phyloP scores from a whole-genome alignment of 2,113 vertebrate species.

The Tragelaphus scriptus region DNA sequence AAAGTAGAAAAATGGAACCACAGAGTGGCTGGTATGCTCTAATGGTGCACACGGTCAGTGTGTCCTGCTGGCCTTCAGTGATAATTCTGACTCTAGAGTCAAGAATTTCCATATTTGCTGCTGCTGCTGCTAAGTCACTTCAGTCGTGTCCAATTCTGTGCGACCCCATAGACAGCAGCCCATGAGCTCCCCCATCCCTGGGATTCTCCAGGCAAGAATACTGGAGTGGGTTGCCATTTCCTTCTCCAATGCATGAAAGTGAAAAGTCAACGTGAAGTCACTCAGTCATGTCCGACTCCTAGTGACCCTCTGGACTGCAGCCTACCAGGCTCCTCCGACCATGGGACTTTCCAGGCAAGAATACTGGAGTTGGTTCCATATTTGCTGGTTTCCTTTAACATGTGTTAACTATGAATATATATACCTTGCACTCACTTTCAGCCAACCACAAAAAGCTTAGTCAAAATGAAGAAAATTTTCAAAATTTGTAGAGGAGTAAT shows the following conservation, averaged over 20 bases:
- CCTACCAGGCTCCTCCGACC: too few species aligned
- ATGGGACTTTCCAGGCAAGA: too few species aligned
- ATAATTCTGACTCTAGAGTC: not conserved
- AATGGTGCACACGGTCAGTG: rapidly evolving
- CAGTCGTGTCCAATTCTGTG: too few species aligned
- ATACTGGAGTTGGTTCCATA: not conserved
- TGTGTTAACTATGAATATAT: not conserved
- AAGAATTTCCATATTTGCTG: not conserved
- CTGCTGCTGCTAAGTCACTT: too few species aligned
- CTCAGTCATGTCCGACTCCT: too few species aligned
- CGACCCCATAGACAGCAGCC: too few species aligned
- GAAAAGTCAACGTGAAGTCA: too few species aligned
- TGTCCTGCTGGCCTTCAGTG: not conserved
- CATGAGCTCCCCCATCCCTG: too few species aligned
- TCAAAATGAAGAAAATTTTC: not conserved
- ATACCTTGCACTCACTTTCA: not conserved
- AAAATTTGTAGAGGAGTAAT: not conserved
- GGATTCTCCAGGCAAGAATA: too few species aligned
- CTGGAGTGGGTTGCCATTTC: too few species aligned
- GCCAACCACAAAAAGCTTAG: not conserved
- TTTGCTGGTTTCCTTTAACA: not conserved
- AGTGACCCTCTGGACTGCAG: too few species aligned
- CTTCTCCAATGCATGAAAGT: too few species aligned
- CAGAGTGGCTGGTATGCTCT: not conserved
- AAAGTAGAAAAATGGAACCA: not conserved